Evolutionary conservation across 2,888 invertebrate species (phyloP).

Genomic region (Nomada fabriciana): DNA sequence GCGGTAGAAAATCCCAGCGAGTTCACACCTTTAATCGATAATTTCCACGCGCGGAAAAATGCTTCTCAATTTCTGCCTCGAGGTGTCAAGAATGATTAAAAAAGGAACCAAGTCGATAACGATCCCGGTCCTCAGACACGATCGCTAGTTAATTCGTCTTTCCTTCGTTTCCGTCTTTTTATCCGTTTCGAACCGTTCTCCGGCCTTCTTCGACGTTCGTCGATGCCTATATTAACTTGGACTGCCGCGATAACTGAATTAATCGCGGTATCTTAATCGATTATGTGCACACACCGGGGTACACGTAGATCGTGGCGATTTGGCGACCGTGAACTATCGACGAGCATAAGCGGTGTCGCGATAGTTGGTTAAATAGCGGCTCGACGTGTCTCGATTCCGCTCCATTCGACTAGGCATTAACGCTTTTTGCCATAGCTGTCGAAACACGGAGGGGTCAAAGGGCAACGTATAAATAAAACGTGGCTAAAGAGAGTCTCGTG

Average conservation of each 20-base stretch:
- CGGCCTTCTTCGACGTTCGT: background rate
- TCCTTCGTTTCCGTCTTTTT: background rate
- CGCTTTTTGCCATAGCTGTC: slow-evolving; percentile 62
- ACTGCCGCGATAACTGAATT: slow-evolving; percentile 56
- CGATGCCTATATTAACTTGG: background rate
- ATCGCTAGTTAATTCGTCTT: slow-evolving; percentile 34
- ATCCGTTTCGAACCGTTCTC: background rate
- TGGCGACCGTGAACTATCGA: slow-evolving; percentile 43
- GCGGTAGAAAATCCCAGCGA: too few species aligned
- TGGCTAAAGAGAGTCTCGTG: slow-evolving; percentile 31
- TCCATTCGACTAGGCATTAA: slow-evolving; percentile 62
- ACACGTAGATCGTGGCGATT: slow-evolving; percentile 44
- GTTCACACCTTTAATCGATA: background rate
- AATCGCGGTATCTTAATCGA: slow-evolving; percentile 60
- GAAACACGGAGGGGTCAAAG: slow-evolving; percentile 64
- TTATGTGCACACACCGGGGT: slow-evolving; percentile 26
- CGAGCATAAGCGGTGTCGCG: slow-evolving; percentile 50
- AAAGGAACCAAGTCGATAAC: slow-evolving; percentile 10
- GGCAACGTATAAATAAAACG: slow-evolving; percentile 54
- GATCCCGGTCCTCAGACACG: background rate
- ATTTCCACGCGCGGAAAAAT: slow-evolving; percentile 7
- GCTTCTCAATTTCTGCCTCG: slow-evolving; percentile 8
- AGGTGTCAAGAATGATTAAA: background rate
- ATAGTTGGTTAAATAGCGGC: slow-evolving; percentile 54
- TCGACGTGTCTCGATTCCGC: slow-evolving; percentile 66